Percentiles rank a stretch among this genome's conserved stretches.
phyloP scores from a whole-genome alignment of 1,140 invertebrate genomes.

The Bradynema listronoti region DNA sequence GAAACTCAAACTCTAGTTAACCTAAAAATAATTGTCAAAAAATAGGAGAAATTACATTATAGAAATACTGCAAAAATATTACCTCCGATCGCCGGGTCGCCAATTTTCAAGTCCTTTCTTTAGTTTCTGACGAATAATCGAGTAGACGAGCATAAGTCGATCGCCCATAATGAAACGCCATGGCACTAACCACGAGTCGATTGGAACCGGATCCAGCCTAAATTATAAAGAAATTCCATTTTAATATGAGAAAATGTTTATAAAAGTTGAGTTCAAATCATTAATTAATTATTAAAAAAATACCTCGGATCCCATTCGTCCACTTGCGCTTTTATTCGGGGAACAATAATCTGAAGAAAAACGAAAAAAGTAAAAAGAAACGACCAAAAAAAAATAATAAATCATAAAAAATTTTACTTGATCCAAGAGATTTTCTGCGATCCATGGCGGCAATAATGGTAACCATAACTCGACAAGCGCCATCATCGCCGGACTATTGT shows the following conservation, averaged over 20 bases:
- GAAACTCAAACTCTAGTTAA: no score
- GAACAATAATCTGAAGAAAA: conserved; percentile 36
- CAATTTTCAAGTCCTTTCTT: conserved; percentile 77
- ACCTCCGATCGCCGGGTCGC: conserved; percentile 60
- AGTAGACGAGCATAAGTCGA: conserved; percentile 75
- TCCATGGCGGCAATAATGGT: conserved; percentile 72
- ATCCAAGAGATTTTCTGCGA: conserved; percentile 74
- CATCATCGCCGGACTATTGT: conserved; percentile 68
- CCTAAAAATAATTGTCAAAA: no score
- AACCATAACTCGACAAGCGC: conserved; percentile 75
- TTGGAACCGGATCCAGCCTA: conserved; percentile 79
- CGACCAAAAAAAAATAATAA: conserved; percentile 1
- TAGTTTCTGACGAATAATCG: conserved; percentile 83
- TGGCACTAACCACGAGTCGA: conserved; percentile 91
- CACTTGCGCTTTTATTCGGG: conserved; percentile 38
- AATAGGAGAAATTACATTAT: no score
- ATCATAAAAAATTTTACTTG: conserved; percentile 61
- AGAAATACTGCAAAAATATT: not conserved
- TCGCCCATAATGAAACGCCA: conserved; percentile 75
- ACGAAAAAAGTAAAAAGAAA: not conserved
- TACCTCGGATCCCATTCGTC: conserved; percentile 84
- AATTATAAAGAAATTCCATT: conserved; percentile 73
- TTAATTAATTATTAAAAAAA: conserved; percentile 61
- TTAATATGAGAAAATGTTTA: not conserved
- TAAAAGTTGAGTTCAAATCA: no score